These are phyloP conservation scores for Patagioenas fasciata DNA, from an alignment of 2,113 vertebrate genomes.

Conservation along the genomic window DNA sequence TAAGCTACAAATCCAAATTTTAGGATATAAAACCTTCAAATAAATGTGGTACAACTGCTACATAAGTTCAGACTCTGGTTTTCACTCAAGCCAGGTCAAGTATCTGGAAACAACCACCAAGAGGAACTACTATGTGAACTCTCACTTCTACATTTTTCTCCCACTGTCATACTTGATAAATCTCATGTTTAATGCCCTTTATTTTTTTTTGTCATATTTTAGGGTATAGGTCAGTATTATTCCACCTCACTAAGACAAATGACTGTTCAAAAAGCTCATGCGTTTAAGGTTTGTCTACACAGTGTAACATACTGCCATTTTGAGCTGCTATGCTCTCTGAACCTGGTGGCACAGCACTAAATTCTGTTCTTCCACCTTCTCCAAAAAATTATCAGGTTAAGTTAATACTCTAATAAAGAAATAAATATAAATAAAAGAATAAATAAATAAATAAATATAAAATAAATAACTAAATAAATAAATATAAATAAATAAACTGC, in stretches of 20 bases:
- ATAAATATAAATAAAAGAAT: background rate
- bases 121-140: background rate
- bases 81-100: background rate
- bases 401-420: background rate
- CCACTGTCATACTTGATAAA: background rate
- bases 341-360: background rate
- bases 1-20: background rate
- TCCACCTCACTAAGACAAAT: background rate
- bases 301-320: background rate
- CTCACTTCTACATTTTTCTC: background rate
- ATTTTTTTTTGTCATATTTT: background rate
- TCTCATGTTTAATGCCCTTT: background rate
- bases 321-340: background rate
- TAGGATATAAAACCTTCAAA: background rate
- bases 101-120: background rate
- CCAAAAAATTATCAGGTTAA: background rate
- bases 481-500: too few relatives aligned
- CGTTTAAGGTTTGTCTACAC: background rate
- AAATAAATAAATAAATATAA: background rate
- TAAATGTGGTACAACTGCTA: rapidly evolving
- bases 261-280: background rate
- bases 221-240: background rate
- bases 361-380: background rate
- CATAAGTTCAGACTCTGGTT: background rate
- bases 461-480: background rate